phyloP scores from a whole-genome alignment of 2,113 vertebrate genomes.

The Beaufortia kweichowensis region DNA sequence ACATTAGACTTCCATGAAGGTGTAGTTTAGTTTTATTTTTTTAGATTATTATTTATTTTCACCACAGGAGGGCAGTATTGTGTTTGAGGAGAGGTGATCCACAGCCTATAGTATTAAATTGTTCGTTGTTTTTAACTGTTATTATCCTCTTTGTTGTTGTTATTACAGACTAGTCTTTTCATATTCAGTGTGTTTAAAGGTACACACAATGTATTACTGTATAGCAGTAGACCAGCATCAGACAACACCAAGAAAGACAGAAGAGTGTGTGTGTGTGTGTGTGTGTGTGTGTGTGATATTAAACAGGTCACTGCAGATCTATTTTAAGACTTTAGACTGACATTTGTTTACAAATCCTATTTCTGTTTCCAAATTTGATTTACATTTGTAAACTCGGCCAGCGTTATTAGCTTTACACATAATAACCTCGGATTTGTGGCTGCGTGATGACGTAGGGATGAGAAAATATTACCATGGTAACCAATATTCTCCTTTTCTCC shows the following conservation, averaged over 20 bases:
- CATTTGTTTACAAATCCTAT: slow-evolving; percentile 7
- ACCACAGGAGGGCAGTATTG: slow-evolving; percentile 50
- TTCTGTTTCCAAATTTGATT: not conserved
- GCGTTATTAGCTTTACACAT: not conserved
- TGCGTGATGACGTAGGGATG: slow-evolving; percentile 64
- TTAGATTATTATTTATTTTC: not conserved
- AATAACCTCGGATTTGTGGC: slow-evolving; percentile 63
- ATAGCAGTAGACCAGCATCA: not conserved
- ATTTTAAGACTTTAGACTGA: not conserved
- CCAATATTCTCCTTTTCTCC: slow-evolving; percentile 63
- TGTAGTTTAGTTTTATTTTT: no score
- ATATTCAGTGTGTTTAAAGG: not conserved
- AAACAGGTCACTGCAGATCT: slow-evolving; percentile 8
- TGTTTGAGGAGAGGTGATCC: not conserved
- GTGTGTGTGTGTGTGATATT: not conserved
- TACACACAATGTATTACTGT: not conserved
- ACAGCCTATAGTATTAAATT: not conserved
- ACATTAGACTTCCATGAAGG: not conserved
- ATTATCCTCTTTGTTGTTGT: not conserved
- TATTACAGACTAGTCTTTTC: not conserved
- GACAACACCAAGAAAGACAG: not conserved
- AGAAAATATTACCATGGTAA: slow-evolving; percentile 75
- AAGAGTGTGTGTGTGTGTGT: no score
- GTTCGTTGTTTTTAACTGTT: no score
- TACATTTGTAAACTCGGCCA: not conserved